These are phyloP conservation scores for Amphibalanus amphitrite DNA, from an alignment of 1,140 invertebrate genomes.

Conservation along the genomic window DNA sequence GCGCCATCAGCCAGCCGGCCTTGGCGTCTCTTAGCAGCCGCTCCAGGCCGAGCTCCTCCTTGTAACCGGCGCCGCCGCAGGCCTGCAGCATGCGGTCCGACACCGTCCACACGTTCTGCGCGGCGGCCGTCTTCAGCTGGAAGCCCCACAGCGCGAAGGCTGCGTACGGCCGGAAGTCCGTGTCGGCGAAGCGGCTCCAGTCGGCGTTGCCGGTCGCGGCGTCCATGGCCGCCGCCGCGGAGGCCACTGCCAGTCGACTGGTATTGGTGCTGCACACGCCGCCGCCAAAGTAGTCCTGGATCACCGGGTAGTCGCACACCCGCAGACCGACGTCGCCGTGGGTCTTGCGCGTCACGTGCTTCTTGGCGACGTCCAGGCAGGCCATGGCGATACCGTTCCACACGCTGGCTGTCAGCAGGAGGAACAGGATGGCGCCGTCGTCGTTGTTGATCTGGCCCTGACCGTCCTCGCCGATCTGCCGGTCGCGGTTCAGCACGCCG, in stretches of 20 bases:
- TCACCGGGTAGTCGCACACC: slow-evolving; percentile 17
- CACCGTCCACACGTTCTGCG: slow-evolving; percentile 12
- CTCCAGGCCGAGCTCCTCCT: slow-evolving; percentile 13
- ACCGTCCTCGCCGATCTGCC: slow-evolving; percentile 16
- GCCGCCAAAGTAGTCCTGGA: slow-evolving; percentile 18
- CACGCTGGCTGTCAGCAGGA: slow-evolving; percentile 8
- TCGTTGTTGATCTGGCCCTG: slow-evolving; percentile 15
- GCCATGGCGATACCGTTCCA: slow-evolving; percentile 18
- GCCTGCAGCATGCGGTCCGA: slow-evolving; percentile 14
- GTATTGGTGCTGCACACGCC: slow-evolving; percentile 11
- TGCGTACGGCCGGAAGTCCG: background rate
- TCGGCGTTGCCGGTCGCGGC: slow-evolving; percentile 14
- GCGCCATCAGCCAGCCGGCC: slow-evolving; percentile 13
- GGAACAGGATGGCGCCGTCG: slow-evolving; percentile 8
- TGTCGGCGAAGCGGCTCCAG: slow-evolving; percentile 13
- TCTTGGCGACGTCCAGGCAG: slow-evolving; percentile 17
- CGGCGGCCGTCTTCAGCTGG: slow-evolving; percentile 10
- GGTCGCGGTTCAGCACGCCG: slow-evolving; percentile 14
- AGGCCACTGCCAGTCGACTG: background rate
- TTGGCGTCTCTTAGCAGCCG: slow-evolving; percentile 9
- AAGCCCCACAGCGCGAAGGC: slow-evolving; percentile 11
- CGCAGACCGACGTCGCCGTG: slow-evolving; percentile 18
- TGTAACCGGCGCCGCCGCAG: slow-evolving; percentile 16
- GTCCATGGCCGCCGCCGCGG: slow-evolving; percentile 10
- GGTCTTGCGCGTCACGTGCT: slow-evolving; percentile 17